Evolutionary conservation across 2,888 invertebrate species (phyloP).

Genomic region (Eudasyphora cyanicolor): DNA sequence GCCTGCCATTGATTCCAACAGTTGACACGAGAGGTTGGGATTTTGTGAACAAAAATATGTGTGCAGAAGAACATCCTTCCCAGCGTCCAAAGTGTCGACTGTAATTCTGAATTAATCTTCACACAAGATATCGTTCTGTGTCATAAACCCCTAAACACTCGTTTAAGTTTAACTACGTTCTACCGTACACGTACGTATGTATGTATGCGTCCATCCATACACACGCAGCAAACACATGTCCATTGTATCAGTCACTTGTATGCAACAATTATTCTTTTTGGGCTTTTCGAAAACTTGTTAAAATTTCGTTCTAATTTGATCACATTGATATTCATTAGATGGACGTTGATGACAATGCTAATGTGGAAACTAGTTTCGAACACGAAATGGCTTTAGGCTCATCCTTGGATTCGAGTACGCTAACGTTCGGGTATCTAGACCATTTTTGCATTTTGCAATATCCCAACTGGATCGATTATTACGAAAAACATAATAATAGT

Average conservation of each 20-base stretch:
- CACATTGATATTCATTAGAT: background rate
- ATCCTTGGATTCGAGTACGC: too few relatives aligned
- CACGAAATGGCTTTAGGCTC: too few relatives aligned
- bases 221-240: too few relatives aligned
- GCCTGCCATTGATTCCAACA: slow-evolving; percentile 47
- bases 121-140: slow-evolving; percentile 62
- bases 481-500: too few relatives aligned
- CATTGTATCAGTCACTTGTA: background rate
- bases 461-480: too few relatives aligned
- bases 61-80: slow-evolving; percentile 19
- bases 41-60: slow-evolving; percentile 30
- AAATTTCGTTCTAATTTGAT: background rate
- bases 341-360: background rate
- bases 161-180: background rate
- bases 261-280: background rate
- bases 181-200: background rate
- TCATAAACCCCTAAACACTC: slow-evolving; percentile 9
- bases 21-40: slow-evolving; percentile 48
- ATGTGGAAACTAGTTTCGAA: too few relatives aligned
- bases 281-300: slow-evolving; percentile 5
- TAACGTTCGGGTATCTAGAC: too few relatives aligned
- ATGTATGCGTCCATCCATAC: background rate
- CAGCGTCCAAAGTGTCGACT: slow-evolving; percentile 65
- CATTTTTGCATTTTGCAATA: too few relatives aligned
- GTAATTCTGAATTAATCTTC: slow-evolving; percentile 70